Conservation (phyloP, 1,140 invertebrate genomes). For the Augochlora pura region DNA sequence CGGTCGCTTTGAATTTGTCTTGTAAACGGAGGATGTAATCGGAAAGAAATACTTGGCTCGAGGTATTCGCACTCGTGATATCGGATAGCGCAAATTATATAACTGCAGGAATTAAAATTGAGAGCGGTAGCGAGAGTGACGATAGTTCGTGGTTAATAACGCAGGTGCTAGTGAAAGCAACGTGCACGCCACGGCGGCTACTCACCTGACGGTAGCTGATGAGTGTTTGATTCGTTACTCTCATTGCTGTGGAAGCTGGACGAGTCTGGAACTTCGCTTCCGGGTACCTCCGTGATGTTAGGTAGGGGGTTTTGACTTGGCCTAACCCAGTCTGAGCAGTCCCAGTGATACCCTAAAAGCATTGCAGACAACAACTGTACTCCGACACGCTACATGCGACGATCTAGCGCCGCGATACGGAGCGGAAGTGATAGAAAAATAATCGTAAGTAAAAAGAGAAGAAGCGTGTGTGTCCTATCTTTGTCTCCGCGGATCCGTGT, state of each 20-base stretch:
- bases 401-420: constrained; percentile 32
- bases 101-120: too few relatives aligned
- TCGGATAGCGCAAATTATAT: too few relatives aligned
- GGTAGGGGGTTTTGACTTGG: constrained; percentile 90
- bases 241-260: constrained; percentile 94
- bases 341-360: constrained; percentile 94
- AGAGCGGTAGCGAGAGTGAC: background rate
- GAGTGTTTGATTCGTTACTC: constrained; percentile 88
- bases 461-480: background rate
- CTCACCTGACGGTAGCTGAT: constrained; percentile 81
- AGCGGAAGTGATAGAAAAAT: constrained; percentile 9
- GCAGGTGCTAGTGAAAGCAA: constrained; percentile 11
- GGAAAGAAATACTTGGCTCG: too few relatives aligned
- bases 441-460: background rate
- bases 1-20: too few relatives aligned
- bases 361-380: constrained; percentile 75
- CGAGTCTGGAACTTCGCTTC: constrained; percentile 94
- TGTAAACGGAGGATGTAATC: too few relatives aligned
- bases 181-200: constrained; percentile 36
- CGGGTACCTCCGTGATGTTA: constrained; percentile 95
- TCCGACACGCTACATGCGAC: constrained; percentile 65
- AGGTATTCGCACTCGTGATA: too few relatives aligned
- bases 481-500: background rate
- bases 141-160: background rate
- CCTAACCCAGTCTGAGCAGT: constrained; percentile 96